Evolutionary conservation across 53 echinoderm and acorn worm species (phyloP), one percentile per base, ranked within the genome.

Genomic region (Luidia sarsii): DNA sequence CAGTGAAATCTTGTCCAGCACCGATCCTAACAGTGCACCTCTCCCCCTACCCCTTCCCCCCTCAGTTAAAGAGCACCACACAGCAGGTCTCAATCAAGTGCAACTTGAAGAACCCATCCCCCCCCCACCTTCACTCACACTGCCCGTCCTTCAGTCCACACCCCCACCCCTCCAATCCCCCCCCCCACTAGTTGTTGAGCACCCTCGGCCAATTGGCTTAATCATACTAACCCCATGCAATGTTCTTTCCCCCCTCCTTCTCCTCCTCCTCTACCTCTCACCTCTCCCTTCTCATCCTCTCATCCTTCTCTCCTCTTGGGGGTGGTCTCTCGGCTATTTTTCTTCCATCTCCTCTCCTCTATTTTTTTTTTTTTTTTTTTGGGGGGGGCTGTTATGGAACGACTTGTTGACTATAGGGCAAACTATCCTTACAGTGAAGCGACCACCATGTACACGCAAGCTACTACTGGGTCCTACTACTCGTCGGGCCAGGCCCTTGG

Each of bases 381-480:
- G n/a, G n/a, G n/a, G n/a, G n/a, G n/a, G n/a, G n/a, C n/a, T n/a
- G n/a, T n/a, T n/a, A 57, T 27, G 74, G 57, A 74, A 74, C 74
- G 27, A 56, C 74, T 74, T 28, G 74, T 57, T 74, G 74, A 74
- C 74, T 39, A 20, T 77, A 77, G 77, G 77, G 77, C 77, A 77
- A 91, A 91, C 91, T 99, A 99, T 90, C 91, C 94, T 94, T 99
- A 99, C 99, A 99, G 99, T 75, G 99, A 99, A 65, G 91, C 84
- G 7, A 85, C 99, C 1, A 91, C 91, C 50, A 99, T 99, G 99
- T 99, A 99, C 83, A 94, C 97, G 11, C 94, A 94, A 74, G 94
- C 94, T 43, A 89, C 99, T 0, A 75, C 75, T 28, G 86, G 77
- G 11, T 89, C 84, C 30, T 93, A 94, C 99, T 97, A 91, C 36